Conservation (phyloP, 2,888 invertebrate species). For the Furcula furcula region DNA sequence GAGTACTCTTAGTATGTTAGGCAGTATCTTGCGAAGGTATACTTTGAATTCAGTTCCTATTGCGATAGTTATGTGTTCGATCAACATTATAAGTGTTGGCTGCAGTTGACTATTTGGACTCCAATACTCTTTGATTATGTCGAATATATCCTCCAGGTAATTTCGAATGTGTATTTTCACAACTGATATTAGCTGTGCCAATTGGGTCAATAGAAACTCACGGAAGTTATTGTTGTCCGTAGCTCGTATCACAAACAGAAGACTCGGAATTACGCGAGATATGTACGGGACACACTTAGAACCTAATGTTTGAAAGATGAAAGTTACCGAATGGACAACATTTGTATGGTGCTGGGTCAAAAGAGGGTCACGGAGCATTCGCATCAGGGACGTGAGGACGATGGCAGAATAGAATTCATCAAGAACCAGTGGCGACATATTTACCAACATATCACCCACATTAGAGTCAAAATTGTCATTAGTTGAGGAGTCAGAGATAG, state of each 20-base stretch:
- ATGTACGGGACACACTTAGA: conserved; percentile 97
- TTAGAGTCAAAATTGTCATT: conserved; percentile 83
- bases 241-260: conserved; percentile 93
- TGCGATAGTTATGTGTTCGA: conserved; percentile 96
- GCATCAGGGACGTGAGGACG: conserved; percentile 96
- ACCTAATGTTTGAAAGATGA: conserved; percentile 97
- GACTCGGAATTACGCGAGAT: conserved; percentile 93
- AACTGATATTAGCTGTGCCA: conserved; percentile 95
- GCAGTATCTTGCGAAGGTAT: conserved; percentile 95
- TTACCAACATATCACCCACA: conserved; percentile 96
- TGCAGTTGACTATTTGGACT: conserved; percentile 92
- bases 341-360: conserved; percentile 95
- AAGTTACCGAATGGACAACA: conserved; percentile 97
- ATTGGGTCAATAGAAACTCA: conserved; percentile 96
- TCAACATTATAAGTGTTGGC: conserved; percentile 92
- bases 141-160: conserved; percentile 97
- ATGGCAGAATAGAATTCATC: conserved; percentile 99
- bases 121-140: conserved; percentile 96
- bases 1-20: conserved; percentile 95
- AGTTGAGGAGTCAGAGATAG: conserved; percentile 86
- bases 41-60: conserved; percentile 97
- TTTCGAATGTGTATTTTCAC: conserved; percentile 98
- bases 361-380: conserved; percentile 95
- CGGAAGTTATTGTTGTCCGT: conserved; percentile 90
- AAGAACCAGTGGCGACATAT: conserved; percentile 92